Evolutionary conservation across 1,140 invertebrate genomes (phyloP), one percentile per base, ranked within the genome.

Genomic region (Zaprionus capensis): DNA sequence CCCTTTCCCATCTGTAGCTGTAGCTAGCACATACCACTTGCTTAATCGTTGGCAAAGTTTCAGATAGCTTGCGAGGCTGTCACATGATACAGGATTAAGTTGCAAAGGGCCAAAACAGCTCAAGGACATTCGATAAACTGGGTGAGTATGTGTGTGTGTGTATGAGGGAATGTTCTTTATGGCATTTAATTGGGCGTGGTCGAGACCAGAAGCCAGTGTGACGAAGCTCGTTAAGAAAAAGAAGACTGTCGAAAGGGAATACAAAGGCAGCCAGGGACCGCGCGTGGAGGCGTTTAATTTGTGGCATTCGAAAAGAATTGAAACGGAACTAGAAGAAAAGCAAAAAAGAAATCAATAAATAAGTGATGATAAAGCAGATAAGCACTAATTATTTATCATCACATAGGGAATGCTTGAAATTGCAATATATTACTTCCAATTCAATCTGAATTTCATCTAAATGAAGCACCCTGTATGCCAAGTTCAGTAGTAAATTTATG

Each of bases 1-100:
- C 4, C 31, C 12, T 20, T 44, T 7, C 46, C 28, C 46, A 34
- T 24, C 9, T 31, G 9, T 31, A 31, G 26, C 24, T 41, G n/a
- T 64, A 28, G n/a, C 14, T 49, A 6, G 15, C 41, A 31, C 7
- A 28, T 46, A 53, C 44, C 59, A 65, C 64, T 62, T 74, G 44
- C 31, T 63, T 82, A 68, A 61, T 79, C 51, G 53, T 20, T 77
- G 62, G 74, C 64, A 69, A 67, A 71, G 80, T 82, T 77, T 46
- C 72, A 67, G 65, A 67, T 79, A 51, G 67, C 64, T 63, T 51
- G 15, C 56, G 44, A 64, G 44, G 44, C 68, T 64, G 71, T 68
- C 70, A 67, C 53, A 71, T 66, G 70, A 69, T 31, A 67, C 79
- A 85, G 82, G 82, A 85, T 85, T 79, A 79, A 81, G 69, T 86